Evolutionary conservation across 2,797 vertebrate species (phyloP), one percentile per base, ranked within the genome.

Genomic region (Ceyx erithaca): DNA sequence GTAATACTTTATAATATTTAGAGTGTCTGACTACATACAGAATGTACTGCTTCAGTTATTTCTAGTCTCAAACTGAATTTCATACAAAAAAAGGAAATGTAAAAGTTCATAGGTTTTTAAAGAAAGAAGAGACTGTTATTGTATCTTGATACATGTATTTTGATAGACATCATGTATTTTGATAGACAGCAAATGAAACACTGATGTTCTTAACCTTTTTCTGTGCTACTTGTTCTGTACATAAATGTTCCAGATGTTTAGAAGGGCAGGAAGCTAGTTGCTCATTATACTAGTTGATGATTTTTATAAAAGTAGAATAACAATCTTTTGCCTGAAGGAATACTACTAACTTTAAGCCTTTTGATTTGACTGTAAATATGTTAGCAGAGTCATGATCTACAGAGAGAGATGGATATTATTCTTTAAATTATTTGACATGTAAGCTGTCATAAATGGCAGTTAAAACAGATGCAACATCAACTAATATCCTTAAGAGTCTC

Each of bases 301-400:
- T 72, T 70, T 84, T 58, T 55, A 46, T 72, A 81, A 86, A 83
- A 55, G 9, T 14, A 61, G 20, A 41, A 63, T 5, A 78, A 5
- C 8, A 57, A 11, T 67, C 20, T 57, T 81, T 70, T 57, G 7
- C 49, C 85, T 68, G 41, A 85, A 85, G 26, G 23, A 20, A 20
- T 68, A 25, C 16, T 64, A 14, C 22, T 84, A 87, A 49, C 13
- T 71, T 79, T 84, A 82, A 85, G 8, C 14, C 26, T 76, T 82
- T 43, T 84, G 79, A 72, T 28, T n/a, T 57, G 43, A 31, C 26
- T 55, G 11, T 40, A 79, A 86, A 81, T 81, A 69, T 20, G 7
- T 72, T 90, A 68, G 6, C 43, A 80, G 35, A 87, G 85, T 77
- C 54, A 63, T 63, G 40, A 64, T 51, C 37, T 66, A 62, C 33